Base-by-base conservation (phyloP, 2,888 invertebrate genomes). In the Sarcophaga variegata region DNA sequence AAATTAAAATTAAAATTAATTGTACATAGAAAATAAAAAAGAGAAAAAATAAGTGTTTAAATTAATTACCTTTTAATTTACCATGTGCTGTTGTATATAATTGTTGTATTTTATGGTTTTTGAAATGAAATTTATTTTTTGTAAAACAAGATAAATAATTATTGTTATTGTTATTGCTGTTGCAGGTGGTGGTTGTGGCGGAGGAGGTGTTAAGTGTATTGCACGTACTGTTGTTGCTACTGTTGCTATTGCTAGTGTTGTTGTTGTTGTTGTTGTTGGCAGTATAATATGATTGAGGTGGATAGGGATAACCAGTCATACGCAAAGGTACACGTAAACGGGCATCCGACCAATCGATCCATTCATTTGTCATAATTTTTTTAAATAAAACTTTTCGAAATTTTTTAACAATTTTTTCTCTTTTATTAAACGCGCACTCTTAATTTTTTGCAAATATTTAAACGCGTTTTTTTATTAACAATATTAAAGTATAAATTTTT, bases 261-360 rank as follows among this genome's bases (percentile, higher is more conserved):
- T 25, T 62, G 49, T 60, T 77, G 10, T 72, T 83, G 66, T 59
- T 89, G 88, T 25, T 79, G 47, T 54, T 86, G 63, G 84, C 79
- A 17, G 82, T 45, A 77, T 79, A 84, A 79, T 91, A 90, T n/a
- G 90, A 88, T 85, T 90, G 86, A 10, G 80, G 90, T 5, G 80
- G 90, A 81, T 90, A 90, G 81, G 90, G 89, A 86, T 91, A 91
- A 85, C 93, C 92, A 37, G 91, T 88, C 81, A 92, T 87, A 80
- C 93, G 91, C 75, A 93, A 84, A 12, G 93, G 93, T 54, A 91
- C 91, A 90, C 93, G 90, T 90, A 93, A 90, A 85, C 93, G 91
- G 89, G 91, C 91, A 90, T 93, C 93, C 83, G 91, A 90, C 93
- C 93, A 93, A 90, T 93, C 93, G 83, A 93, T 93, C 93, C 93